Conservation (phyloP, 2,888 invertebrate genomes). For the Pristionchus fissidentatus region DNA sequence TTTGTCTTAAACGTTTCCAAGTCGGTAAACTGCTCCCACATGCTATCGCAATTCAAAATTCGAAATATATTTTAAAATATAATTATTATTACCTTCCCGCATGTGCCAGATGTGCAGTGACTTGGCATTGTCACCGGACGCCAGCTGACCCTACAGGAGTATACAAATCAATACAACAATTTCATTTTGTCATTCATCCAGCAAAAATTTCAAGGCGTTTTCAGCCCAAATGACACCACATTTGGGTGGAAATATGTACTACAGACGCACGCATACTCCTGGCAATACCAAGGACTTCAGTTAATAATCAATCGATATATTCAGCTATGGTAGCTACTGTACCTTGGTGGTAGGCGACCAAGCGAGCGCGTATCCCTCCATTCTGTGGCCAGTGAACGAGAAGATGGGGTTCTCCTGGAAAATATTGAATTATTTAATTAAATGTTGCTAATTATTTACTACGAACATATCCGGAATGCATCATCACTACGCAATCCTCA, state of each 20-base stretch:
- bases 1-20: no score
- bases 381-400: conserved; percentile 90
- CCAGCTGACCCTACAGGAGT: conserved; percentile 85
- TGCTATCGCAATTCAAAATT: background rate
- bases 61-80: background rate
- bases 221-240: background rate
- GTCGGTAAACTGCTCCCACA: no score
- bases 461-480: no score
- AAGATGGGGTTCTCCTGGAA: conserved; percentile 82
- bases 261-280: no score
- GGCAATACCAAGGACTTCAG: no score
- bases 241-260: no score
- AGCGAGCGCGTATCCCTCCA: conserved; percentile 94
- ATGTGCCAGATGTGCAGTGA: conserved; percentile 95
- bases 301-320: no score
- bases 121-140: conserved; percentile 92
- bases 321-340: background rate
- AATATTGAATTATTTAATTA: background rate
- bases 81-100: conserved; percentile 81
- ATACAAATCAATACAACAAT: no score
- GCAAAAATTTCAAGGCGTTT: conserved; percentile 40
- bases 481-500: background rate
- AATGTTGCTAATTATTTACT: background rate
- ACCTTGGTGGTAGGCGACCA: conserved; percentile 90
- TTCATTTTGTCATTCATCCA: background rate